Conservation (phyloP, 2,113 vertebrate genomes). For the Pantherophis guttatus region DNA sequence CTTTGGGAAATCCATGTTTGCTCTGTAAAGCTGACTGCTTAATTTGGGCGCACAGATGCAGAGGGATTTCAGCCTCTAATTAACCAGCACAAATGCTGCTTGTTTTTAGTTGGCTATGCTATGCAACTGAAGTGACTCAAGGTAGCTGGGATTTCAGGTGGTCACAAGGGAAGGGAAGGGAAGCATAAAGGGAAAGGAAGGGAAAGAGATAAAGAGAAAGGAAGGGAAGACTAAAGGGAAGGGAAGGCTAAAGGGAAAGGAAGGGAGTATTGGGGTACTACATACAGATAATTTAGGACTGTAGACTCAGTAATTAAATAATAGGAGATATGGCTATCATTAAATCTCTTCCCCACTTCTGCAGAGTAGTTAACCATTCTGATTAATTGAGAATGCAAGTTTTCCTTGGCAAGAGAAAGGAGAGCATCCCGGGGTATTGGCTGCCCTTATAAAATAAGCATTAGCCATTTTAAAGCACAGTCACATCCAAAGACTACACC, state of each 20-base stretch:
- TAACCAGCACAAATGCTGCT: conserved; percentile 36
- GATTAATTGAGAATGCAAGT: rapidly evolving
- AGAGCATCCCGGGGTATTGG: background rate
- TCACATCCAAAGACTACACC: background rate
- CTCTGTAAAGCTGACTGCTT: conserved; percentile 32
- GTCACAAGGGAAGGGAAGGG: background rate
- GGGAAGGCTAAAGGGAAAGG: background rate
- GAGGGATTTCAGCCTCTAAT: conserved; percentile 51
- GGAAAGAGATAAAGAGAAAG: background rate
- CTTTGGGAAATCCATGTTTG: conserved; percentile 30
- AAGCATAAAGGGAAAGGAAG: background rate
- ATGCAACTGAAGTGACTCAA: background rate
- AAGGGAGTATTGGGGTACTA: background rate
- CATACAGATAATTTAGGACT: background rate
- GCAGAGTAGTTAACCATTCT: background rate
- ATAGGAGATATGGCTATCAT: background rate
- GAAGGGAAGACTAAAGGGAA: rapidly evolving
- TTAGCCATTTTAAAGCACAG: background rate
- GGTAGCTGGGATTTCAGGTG: conserved; percentile 45
- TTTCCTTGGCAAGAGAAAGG: background rate
- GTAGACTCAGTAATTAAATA: background rate
- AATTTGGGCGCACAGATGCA: conserved; percentile 27
- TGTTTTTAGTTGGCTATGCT: conserved; percentile 45
- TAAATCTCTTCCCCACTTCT: background rate
- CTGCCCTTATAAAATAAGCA: background rate